Percentiles rank a stretch among this genome's conserved stretches.
These are phyloP conservation scores for Gryllus bimaculatus DNA, from an alignment of 1,140 invertebrate species.

Conservation along the genomic window DNA sequence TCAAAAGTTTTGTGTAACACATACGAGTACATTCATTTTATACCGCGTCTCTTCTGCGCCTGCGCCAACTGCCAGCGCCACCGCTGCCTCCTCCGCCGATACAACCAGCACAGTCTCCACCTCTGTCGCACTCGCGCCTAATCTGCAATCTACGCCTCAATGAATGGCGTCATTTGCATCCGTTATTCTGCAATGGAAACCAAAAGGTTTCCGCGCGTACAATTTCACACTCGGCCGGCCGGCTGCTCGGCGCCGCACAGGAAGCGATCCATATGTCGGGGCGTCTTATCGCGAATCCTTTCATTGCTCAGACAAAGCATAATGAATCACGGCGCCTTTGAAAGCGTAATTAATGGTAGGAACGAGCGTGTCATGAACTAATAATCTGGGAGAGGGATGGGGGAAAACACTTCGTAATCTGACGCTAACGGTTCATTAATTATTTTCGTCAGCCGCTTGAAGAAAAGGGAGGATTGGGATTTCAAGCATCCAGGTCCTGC, in stretches of 20 bases:
- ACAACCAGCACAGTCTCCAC: neutral
- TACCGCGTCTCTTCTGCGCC: neutral
- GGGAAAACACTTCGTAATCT: conserved; percentile 1
- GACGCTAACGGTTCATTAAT: neutral
- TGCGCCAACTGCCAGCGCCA: neutral
- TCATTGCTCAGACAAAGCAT: neutral
- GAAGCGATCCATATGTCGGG: neutral
- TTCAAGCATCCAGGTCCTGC: neutral
- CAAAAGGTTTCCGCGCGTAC: neutral
- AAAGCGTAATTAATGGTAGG: neutral
- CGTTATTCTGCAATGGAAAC: neutral
- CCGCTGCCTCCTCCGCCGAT: neutral
- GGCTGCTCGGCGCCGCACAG: neutral
- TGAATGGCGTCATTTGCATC: conserved; percentile 1
- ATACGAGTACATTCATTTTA: no score
- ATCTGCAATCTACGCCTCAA: neutral
- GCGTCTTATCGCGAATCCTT: neutral
- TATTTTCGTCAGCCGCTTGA: neutral
- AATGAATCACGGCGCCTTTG: neutral
- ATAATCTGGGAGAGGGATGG: neutral
- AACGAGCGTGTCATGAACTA: neutral
- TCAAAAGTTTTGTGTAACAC: no score
- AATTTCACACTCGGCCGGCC: neutral
- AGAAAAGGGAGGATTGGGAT: neutral
- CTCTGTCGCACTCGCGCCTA: neutral